Evolutionary conservation across 1,140 invertebrate species (phyloP).

Genomic region (Piezodorus guildinii): DNA sequence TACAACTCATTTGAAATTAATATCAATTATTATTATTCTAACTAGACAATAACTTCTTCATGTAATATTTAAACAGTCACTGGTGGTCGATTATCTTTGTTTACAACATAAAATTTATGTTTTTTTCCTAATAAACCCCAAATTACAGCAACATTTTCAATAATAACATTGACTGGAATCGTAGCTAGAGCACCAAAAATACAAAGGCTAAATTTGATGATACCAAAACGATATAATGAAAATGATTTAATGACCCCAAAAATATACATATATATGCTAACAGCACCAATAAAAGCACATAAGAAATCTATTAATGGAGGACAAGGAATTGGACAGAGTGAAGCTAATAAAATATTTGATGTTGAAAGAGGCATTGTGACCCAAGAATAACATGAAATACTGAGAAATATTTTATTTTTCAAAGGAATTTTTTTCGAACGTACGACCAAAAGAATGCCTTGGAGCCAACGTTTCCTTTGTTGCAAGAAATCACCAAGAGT

Average conservation of each 20-base stretch:
- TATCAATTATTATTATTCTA: no score
- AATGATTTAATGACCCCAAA: constrained; percentile 94
- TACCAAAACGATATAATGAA: constrained; percentile 71
- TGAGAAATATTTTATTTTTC: constrained; percentile 69
- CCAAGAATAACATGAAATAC: constrained; percentile 90
- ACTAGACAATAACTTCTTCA: no score
- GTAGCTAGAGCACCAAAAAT: constrained; percentile 73
- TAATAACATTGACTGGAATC: constrained; percentile 82
- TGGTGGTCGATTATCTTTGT: constrained; percentile 51
- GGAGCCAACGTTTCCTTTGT: constrained; percentile 91
- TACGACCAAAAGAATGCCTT: constrained; percentile 89
- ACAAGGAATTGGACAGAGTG: constrained; percentile 76
- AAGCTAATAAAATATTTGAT: constrained; percentile 74
- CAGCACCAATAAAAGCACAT: constrained; percentile 78
- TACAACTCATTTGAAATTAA: no score
- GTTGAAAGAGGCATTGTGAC: constrained; percentile 85
- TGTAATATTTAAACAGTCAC: no score
- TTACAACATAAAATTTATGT: constrained; percentile 90
- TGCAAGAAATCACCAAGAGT: constrained; percentile 89
- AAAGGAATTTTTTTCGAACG: constrained; percentile 77
- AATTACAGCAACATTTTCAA: constrained; percentile 87
- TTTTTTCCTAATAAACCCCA: constrained; percentile 87
- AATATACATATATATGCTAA: constrained; percentile 92
- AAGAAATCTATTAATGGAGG: constrained; percentile 69
- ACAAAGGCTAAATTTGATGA: constrained; percentile 65